Conservation (phyloP, 2,797 vertebrate genomes). For the Betta splendens region DNA sequence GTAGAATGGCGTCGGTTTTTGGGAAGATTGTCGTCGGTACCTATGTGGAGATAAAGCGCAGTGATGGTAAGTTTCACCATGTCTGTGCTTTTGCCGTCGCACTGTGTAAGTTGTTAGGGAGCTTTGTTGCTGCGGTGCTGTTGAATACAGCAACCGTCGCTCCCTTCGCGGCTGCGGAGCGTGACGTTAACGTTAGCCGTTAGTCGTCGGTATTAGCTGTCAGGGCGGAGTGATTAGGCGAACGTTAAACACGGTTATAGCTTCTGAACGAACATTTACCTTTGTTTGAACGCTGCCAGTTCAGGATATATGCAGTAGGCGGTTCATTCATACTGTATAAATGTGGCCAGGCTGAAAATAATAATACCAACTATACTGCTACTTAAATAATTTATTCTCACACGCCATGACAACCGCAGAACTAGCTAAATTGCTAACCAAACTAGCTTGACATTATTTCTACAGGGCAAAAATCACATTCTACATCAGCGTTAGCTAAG, state of each 20-base stretch:
- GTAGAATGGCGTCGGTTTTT: slow-evolving; percentile 90
- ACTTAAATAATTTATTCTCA: not conserved
- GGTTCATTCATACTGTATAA: not conserved
- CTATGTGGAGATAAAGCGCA: slow-evolving; percentile 96
- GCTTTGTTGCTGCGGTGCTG: slow-evolving; percentile 74
- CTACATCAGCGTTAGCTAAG: slow-evolving; percentile 46
- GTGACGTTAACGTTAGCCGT: slow-evolving; percentile 43
- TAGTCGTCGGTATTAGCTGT: slow-evolving; percentile 26
- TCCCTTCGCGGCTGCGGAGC: slow-evolving; percentile 42
- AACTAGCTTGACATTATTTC: slow-evolving; percentile 35
- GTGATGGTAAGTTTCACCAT: slow-evolving; percentile 89
- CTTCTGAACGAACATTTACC: slow-evolving; percentile 52
- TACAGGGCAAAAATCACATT: slow-evolving; percentile 24
- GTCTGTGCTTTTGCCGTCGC: slow-evolving; percentile 32
- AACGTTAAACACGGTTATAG: slow-evolving; percentile 45
- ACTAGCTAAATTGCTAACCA: slow-evolving; percentile 42
- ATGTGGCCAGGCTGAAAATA: accelerated
- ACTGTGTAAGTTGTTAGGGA: slow-evolving; percentile 63
- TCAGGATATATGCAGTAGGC: not conserved
- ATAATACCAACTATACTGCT: not conserved
- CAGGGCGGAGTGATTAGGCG: slow-evolving; percentile 59
- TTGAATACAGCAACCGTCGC: slow-evolving; percentile 65
- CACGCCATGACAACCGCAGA: slow-evolving; percentile 7
- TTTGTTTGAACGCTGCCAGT: slow-evolving; percentile 52
- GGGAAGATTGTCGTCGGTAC: slow-evolving; percentile 94